These are phyloP conservation scores for Mactra quadrangularis DNA, from an alignment of 1,140 invertebrate genomes.

Conservation along the genomic window DNA sequence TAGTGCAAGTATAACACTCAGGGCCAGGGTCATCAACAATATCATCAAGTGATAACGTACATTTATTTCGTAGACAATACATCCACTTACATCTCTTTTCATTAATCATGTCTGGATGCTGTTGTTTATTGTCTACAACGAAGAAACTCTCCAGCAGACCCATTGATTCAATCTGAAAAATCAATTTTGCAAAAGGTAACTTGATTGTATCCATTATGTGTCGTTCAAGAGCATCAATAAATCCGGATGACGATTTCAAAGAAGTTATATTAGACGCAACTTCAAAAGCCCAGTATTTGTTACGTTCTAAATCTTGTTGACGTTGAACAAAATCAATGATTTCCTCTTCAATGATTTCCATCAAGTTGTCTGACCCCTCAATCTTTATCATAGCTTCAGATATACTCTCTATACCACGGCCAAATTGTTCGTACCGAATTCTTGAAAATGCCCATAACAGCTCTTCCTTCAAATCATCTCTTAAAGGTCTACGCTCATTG, in stretches of 20 bases:
- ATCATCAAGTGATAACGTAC: constrained; percentile 12
- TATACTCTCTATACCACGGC: constrained; percentile 57
- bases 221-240: constrained; percentile 45
- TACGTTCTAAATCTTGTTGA: not conserved
- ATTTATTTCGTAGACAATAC: not conserved
- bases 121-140: not conserved
- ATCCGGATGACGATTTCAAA: not conserved
- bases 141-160: constrained; percentile 41
- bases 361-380: constrained; percentile 27
- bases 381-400: constrained; percentile 49
- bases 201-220: constrained; percentile 15
- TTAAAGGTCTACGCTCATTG: constrained; percentile 56
- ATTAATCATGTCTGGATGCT: not conserved
- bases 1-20: constrained; percentile 43
- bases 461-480: constrained; percentile 40
- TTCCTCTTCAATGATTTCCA: constrained; percentile 57
- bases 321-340: constrained; percentile 18
- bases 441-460: constrained; percentile 71
- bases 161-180: constrained; percentile 20
- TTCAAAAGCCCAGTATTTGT: constrained; percentile 21
- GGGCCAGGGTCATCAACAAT: constrained; percentile 29
- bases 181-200: constrained; percentile 32
- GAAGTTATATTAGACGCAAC: constrained; percentile 25
- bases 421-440: constrained; percentile 59
- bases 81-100: not conserved